Evolutionary conservation across 2,113 vertebrate species (phyloP).

Genomic region (Galbula dea): DNA sequence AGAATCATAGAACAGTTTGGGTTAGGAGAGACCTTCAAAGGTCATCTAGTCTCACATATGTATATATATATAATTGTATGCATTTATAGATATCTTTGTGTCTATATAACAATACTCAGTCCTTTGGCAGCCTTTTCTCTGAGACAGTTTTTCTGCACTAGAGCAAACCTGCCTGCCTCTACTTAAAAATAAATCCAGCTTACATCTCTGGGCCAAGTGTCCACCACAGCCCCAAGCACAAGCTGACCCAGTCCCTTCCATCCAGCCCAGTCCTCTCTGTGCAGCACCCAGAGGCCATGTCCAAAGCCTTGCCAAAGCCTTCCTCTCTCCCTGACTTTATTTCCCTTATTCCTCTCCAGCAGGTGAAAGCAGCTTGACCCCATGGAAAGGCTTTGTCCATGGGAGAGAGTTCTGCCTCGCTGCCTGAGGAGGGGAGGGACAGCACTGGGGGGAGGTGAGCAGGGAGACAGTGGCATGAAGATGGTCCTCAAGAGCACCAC

Average conservation of each 20-base stretch:
- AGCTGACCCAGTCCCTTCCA: not conserved
- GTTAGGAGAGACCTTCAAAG: too few relatives aligned
- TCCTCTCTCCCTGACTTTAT: not conserved
- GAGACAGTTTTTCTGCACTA: not conserved
- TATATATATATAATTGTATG: not conserved
- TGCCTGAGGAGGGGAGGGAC: not conserved
- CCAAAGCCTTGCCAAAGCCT: rapidly evolving
- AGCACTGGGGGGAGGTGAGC: not conserved
- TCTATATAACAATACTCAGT: not conserved
- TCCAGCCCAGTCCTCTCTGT: not conserved
- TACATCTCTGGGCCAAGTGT: too few relatives aligned
- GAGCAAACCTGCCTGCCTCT: not conserved
- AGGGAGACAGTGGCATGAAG: not conserved
- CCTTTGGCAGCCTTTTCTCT: not conserved
- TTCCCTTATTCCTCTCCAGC: not conserved
- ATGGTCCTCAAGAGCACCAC: not conserved
- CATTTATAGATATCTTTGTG: not conserved
- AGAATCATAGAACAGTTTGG: too few relatives aligned
- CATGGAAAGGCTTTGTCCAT: not conserved
- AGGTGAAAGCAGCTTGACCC: not conserved
- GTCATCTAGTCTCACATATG: not conserved
- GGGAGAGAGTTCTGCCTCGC: not conserved
- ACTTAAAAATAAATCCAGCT: not conserved
- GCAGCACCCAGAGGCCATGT: not conserved
- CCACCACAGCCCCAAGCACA: not conserved